These are phyloP conservation scores for Steatornis caripensis DNA, from an alignment of 2,113 vertebrate genomes.

Conservation along the genomic window DNA sequence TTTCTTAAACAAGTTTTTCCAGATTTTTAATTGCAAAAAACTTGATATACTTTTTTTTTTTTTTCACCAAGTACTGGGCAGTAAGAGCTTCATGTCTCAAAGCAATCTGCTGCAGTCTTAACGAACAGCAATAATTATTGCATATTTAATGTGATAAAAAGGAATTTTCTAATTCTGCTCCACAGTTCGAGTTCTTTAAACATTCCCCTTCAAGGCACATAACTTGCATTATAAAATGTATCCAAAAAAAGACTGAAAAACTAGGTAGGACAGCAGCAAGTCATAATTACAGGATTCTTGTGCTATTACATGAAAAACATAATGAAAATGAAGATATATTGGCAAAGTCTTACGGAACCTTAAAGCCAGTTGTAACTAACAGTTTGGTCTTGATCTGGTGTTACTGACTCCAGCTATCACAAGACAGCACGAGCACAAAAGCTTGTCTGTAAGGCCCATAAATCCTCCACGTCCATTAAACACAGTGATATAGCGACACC, in stretches of 20 bases:
- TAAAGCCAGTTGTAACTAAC: background rate
- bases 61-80: background rate
- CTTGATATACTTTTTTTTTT: background rate
- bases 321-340: background rate
- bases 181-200: background rate
- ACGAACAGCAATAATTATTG: background rate
- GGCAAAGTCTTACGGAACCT: background rate
- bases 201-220: background rate
- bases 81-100: background rate
- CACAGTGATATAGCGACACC: background rate
- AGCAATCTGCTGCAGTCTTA: background rate
- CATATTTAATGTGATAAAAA: background rate
- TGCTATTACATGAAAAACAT: background rate
- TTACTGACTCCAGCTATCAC: background rate
- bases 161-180: background rate
- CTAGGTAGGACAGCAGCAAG: background rate
- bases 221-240: background rate
- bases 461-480: background rate
- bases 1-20: constrained; percentile 60
- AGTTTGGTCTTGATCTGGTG: background rate
- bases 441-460: background rate
- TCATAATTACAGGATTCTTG: background rate
- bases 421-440: background rate
- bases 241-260: background rate
- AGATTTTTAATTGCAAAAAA: constrained; percentile 50